Evolutionary conservation across 37 sponge, comb jelly and placozoan genomes (phyloP), one percentile per base, ranked within the genome.

Genomic region (Diacarnus erythraeanus): DNA sequence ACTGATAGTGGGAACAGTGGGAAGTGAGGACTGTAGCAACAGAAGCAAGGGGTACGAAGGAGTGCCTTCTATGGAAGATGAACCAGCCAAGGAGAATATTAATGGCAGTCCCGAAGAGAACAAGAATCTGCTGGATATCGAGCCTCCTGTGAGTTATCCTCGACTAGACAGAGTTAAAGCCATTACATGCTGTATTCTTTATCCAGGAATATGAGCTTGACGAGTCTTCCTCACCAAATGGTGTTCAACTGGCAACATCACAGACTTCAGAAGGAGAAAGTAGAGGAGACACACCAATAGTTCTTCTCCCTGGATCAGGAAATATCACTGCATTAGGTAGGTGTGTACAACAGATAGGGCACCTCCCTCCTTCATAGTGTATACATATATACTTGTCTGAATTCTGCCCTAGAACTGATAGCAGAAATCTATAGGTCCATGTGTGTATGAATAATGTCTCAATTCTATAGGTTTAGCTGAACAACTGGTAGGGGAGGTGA

Each of bases 401-500:
- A 18, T 54, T 12, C 18, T 21, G 57, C 18, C 18, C 18, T 54
- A 47, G 51, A 6, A 47, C 6, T 47, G 51, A 12, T 47, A 12
- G 51, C 51, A 47, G 12, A 27, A 6, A 25, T 61, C 29, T 61
- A 20, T 6, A 27, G 9, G 64, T 61, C n/a, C 5, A 61, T 23
- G 64, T 61, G 64, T 61, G 64, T 61, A 25, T 61, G 57, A 18
- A 18, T n/a, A n/a, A n/a, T n/a, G n/a, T n/a, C n/a, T n/a, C n/a
- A 27, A 0, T 33, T 39, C 41, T 22, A 56, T 39, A 84, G 80
- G 47, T 38, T 59, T 86, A 30, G 78, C 83, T 0, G 87, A 86
- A 61, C 82, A 86, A 26, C 67, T 90, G 39, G 83, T 90, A 2
- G 25, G 23, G 5, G 83, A 86, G 56, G 81, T 90, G 0, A 42